Conservation (phyloP, 2,888 invertebrate species). For the Hipparchia sbordonii region DNA sequence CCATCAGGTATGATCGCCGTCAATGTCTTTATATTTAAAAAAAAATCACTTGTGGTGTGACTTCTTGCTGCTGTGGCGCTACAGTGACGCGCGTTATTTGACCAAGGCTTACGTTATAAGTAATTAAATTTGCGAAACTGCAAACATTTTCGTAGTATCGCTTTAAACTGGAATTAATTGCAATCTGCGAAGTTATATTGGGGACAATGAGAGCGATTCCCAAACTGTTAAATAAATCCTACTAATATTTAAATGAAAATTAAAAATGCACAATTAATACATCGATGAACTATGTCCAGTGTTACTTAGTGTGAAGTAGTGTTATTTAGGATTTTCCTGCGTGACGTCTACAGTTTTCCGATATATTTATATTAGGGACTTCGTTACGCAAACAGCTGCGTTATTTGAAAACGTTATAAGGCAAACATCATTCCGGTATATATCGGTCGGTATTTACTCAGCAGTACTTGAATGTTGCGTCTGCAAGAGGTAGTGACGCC, state of each 20-base stretch:
- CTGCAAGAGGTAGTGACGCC: neutral
- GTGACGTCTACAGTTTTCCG: no score
- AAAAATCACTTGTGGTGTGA: no score
- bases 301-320: no score
- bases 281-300: no score
- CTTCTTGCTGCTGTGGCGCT: neutral
- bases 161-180: slow-evolving; percentile 13
- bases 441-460: neutral
- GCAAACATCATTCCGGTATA: slow-evolving; percentile 3
- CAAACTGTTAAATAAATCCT: neutral
- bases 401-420: slow-evolving; percentile 5
- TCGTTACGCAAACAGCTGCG: neutral
- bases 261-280: neutral
- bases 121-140: slow-evolving; percentile 35
- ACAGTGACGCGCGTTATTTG: neutral
- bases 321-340: no score
- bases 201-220: neutral
- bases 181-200: slow-evolving; percentile 6
- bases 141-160: slow-evolving; percentile 20
- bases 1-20: no score
- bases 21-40: no score
- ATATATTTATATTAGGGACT: neutral
- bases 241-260: neutral
- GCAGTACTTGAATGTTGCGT: neutral
- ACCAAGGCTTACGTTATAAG: slow-evolving; percentile 45